Evolutionary conservation across 2,888 invertebrate genomes (phyloP).

Genomic region (Tetropium fuscum): DNA sequence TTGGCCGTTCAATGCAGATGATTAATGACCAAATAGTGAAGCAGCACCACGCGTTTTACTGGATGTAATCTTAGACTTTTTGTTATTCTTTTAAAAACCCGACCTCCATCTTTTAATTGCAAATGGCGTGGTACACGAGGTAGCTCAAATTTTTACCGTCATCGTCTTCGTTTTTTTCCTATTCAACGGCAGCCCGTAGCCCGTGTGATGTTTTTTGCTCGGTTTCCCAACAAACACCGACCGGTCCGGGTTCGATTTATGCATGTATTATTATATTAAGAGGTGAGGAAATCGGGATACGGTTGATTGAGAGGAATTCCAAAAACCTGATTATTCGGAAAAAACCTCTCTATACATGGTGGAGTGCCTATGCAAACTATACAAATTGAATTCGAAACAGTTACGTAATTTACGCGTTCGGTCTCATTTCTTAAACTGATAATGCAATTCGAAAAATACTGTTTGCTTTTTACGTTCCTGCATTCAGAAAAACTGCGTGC

Average conservation of each 20-base stretch:
- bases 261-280: neutral
- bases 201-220: neutral
- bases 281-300: no score
- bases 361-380: no score
- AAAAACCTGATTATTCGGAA: no score
- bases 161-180: conserved; percentile 7
- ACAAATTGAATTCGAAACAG: no score
- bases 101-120: conserved; percentile 39
- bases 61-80: conserved; percentile 35
- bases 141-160: conserved; percentile 20
- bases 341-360: no score
- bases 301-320: no score
- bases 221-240: neutral
- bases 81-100: conserved; percentile 32
- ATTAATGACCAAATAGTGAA: conserved; percentile 38
- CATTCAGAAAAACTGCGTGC: no score
- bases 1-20: conserved; percentile 27
- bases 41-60: conserved; percentile 31
- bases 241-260: neutral
- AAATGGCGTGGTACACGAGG: conserved; percentile 32
- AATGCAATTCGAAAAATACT: no score
- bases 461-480: no score
- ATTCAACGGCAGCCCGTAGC: conserved; percentile 3
- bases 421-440: no score
- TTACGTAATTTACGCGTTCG: no score